Evolutionary conservation across 35 echinoderm and acorn worm genomes (phyloP), one percentile per base, ranked within the genome.

Genomic region (Lytechinus variegatus): DNA sequence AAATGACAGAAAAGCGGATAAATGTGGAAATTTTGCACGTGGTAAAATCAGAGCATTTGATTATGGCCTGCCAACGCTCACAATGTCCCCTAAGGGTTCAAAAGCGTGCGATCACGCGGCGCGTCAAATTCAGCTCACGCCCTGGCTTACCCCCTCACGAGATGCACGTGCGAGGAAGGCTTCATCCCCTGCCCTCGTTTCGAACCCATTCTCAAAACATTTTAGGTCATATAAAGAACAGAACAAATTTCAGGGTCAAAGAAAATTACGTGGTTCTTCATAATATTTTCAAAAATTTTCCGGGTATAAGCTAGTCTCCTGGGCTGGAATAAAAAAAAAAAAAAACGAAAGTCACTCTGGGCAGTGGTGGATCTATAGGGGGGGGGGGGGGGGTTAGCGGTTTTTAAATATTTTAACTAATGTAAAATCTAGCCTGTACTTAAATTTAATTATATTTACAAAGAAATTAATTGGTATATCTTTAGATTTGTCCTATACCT

Each of bases 11-110:
- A 3, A 54, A 54, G 91, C 4, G 54, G 52, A 53, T 52, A 14
- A 10, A 53, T 9, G 14, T 29, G 55, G 91, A 56, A 53, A 93
- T 93, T 93, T 93, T 93, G 91, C 91, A 93, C 91, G 91, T 93
- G 91, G 53, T 56, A 93, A 93, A 93, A 93, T 53, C 91, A 93
- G 91, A 53, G 54, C 91, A n/a, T 92, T 93, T 54, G 91, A 93
- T 93, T 93, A 55, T 11, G 91, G 33, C 53, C 56, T 92, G 91
- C 54, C 91, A 92, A 92, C 33, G 9, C 56, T 93, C 7, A 54
- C 91, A 93, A 56, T 54, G 91, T 8, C 91, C 91, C 52, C 52
- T 10, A 54, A 93, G 91, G 91, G 91, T 54, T 93, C 2, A 8
- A 56, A 56, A 54, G 28, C n/a, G 54, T 10, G 91, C 91, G 16